Conservation (phyloP, 2,888 invertebrate species). For the Alloplasta piceator region DNA sequence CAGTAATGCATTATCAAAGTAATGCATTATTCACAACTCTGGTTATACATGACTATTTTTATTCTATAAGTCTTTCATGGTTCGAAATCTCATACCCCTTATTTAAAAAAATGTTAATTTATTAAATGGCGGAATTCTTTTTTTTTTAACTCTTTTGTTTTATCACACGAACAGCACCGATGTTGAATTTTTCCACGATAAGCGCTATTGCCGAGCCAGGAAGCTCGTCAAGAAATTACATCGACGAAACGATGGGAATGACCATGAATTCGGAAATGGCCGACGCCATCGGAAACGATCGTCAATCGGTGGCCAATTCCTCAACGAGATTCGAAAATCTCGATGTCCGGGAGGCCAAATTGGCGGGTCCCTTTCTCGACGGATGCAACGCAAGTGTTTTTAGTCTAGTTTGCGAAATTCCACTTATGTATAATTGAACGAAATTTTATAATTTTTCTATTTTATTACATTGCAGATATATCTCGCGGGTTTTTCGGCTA, state of each 20-base stretch:
- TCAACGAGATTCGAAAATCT: constrained; percentile 79
- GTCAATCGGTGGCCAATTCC: constrained; percentile 66
- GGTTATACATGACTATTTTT: no score
- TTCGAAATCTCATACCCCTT: neutral
- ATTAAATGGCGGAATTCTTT: constrained; percentile 1
- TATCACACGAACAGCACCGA: constrained; percentile 66
- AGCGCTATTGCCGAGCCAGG: constrained; percentile 81
- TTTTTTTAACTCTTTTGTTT: constrained; percentile 60
- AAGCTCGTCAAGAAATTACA: constrained; percentile 60
- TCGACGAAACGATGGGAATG: constrained; percentile 76
- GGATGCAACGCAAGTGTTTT: constrained; percentile 90
- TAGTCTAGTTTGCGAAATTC: neutral
- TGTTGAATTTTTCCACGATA: constrained; percentile 84
- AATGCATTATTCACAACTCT: no score
- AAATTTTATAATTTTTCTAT: constrained; percentile 23
- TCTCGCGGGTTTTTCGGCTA: constrained; percentile 87
- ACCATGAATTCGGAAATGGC: constrained; percentile 63
- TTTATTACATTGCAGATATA: constrained; percentile 85
- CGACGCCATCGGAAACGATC: constrained; percentile 20
- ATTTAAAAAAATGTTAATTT: constrained; percentile 16
- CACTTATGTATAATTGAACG: neutral
- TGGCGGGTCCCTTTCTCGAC: constrained; percentile 93
- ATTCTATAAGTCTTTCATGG: neutral
- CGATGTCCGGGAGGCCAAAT: constrained; percentile 88
- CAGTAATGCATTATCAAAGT: no score